Conservation (phyloP, 2,888 invertebrate species). For the Tolmerus cingulatus region DNA sequence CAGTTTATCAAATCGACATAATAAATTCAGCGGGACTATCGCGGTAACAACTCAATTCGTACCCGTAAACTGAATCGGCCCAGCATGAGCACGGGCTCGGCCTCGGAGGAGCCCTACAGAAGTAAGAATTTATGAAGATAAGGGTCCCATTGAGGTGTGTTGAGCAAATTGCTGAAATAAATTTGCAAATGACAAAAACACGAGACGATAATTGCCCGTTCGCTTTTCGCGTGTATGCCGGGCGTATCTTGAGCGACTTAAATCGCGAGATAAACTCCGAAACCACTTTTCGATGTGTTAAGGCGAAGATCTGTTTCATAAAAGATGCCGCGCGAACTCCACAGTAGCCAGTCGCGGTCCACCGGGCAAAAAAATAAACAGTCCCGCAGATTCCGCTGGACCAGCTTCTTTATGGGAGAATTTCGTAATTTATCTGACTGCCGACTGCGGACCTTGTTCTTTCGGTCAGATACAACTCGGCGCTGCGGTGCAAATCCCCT, state of each 20-base stretch:
- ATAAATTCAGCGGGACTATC: slow-evolving; percentile 45
- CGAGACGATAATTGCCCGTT: slow-evolving; percentile 50
- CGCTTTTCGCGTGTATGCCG: slow-evolving; percentile 42
- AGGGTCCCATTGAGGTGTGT: slow-evolving; percentile 45
- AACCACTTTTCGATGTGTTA: slow-evolving; percentile 17
- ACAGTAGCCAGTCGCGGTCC: background rate
- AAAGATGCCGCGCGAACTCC: slow-evolving; percentile 44
- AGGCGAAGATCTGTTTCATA: slow-evolving; percentile 48
- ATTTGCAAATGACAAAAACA: slow-evolving; percentile 50
- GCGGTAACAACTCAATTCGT: slow-evolving; percentile 46
- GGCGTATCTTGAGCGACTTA: background rate
- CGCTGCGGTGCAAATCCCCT: background rate
- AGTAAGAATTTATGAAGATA: slow-evolving; percentile 45
- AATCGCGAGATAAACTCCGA: background rate
- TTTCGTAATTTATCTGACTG: slow-evolving; percentile 9
- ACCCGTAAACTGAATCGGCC: slow-evolving; percentile 20
- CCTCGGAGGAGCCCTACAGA: background rate
- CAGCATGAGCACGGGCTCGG: slow-evolving; percentile 6
- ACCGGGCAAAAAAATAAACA: background rate
- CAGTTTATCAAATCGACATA: slow-evolving; percentile 46
- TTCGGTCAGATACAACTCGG: background rate
- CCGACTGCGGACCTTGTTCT: slow-evolving; percentile 6
- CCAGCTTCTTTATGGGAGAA: background rate
- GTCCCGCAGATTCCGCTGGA: background rate
- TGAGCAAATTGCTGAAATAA: slow-evolving; percentile 50